phyloP scores from a whole-genome alignment of 2,888 invertebrate genomes.

The Lasioglossum oenotherae region DNA sequence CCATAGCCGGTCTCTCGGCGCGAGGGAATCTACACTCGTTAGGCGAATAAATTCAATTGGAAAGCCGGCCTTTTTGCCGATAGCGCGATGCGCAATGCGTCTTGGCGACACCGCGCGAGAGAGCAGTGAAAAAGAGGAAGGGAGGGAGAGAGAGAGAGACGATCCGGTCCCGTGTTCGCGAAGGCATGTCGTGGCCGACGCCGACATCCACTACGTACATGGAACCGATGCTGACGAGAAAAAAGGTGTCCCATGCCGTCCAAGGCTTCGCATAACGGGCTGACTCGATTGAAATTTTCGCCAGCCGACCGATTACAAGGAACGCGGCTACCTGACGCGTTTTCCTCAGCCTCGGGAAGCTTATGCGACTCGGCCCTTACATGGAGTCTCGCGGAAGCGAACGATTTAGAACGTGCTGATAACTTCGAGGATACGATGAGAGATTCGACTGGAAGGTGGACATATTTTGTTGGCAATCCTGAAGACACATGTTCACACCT shows the following conservation, averaged over 20 bases:
- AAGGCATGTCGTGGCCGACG: constrained; percentile 47
- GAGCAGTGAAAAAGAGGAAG: background rate
- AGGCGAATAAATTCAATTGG: constrained; percentile 78
- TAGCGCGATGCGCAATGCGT: constrained; percentile 78
- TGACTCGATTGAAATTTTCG: constrained; percentile 51
- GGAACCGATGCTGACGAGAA: constrained; percentile 54
- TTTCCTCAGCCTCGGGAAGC: background rate
- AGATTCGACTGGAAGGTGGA: background rate
- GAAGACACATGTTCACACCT: too few species aligned
- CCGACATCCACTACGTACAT: constrained; percentile 59
- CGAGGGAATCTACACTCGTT: constrained; percentile 70
- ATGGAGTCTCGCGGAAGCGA: background rate
- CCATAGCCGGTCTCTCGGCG: constrained; percentile 62
- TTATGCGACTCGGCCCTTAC: background rate
- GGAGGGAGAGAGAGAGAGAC: background rate
- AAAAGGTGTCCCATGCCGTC: constrained; percentile 50
- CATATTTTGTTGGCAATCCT: too few species aligned
- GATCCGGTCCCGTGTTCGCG: constrained; percentile 24
- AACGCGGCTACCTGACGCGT: background rate
- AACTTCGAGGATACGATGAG: background rate
- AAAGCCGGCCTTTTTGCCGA: constrained; percentile 74
- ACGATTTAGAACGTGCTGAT: background rate
- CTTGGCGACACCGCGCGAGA: constrained; percentile 76
- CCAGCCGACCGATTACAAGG: background rate
- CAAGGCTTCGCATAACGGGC: constrained; percentile 30